Percentiles rank a stretch among this genome's conserved stretches.
These are phyloP conservation scores for Bombus waltoni DNA, from an alignment of 1,140 invertebrate species.

Conservation along the genomic window DNA sequence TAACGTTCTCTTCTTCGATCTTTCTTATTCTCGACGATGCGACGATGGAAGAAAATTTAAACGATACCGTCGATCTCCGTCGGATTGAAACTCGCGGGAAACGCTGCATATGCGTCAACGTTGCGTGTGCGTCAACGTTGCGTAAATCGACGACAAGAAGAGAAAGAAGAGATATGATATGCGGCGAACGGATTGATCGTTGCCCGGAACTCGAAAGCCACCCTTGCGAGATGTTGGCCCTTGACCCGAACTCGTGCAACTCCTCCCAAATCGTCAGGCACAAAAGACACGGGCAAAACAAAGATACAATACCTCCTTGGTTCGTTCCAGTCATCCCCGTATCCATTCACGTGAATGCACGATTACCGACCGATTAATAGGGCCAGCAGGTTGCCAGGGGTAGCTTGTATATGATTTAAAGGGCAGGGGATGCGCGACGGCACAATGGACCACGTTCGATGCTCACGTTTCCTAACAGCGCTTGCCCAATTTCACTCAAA, in stretches of 20 bases:
- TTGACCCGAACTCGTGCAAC: neutral
- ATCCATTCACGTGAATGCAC: constrained; percentile 41
- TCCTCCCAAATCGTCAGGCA: neutral
- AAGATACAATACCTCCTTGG: constrained; percentile 53
- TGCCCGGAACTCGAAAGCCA: neutral
- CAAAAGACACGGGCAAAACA: constrained; percentile 38
- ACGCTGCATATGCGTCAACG: fast-evolving
- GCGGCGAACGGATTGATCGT: neutral
- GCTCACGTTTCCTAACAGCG: constrained; percentile 81
- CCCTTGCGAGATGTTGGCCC: neutral
- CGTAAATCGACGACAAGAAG: no score
- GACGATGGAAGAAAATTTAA: no score
- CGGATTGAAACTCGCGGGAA: no score
- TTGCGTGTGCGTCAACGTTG: fast-evolving
- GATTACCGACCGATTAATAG: constrained; percentile 54
- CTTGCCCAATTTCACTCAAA: constrained; percentile 83
- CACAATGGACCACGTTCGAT: constrained; percentile 74
- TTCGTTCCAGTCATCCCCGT: constrained; percentile 29
- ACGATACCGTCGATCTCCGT: no score
- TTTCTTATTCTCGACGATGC: no score
- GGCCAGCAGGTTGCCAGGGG: constrained; percentile 49
- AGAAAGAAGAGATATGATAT: no score
- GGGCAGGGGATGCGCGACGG: constrained; percentile 50
- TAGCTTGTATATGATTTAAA: constrained; percentile 55
- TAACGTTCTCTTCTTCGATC: no score